Evolutionary conservation across 2,888 invertebrate genomes (phyloP).

Genomic region (Phyllotreta striolata): DNA sequence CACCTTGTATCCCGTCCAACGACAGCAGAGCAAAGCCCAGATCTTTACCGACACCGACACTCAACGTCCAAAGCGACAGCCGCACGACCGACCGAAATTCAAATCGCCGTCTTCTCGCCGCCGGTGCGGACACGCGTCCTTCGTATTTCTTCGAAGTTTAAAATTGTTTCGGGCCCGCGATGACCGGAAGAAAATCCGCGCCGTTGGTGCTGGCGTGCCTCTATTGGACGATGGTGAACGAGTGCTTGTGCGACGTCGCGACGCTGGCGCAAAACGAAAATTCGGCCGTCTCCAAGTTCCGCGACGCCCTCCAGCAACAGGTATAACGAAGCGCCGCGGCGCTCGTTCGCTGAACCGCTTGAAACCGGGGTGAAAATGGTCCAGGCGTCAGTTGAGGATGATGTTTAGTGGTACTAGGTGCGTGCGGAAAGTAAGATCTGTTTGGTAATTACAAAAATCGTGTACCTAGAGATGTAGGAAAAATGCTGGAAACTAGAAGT

Average conservation of each 20-base stretch:
- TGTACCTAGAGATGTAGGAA: no score
- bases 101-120: constrained; percentile 31
- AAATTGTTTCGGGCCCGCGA: constrained; percentile 1
- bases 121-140: constrained; percentile 19
- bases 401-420: no score
- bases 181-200: background rate
- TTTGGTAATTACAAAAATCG: no score
- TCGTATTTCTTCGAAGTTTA: constrained; percentile 4
- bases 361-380: background rate
- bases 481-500: no score
- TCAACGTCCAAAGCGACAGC: constrained; percentile 35
- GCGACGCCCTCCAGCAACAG: constrained; percentile 64
- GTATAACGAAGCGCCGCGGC: constrained; percentile 34
- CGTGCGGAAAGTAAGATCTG: no score
- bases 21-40: no score
- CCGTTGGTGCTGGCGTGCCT: constrained; percentile 6
- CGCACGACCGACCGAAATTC: constrained; percentile 34
- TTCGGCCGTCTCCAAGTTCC: constrained; percentile 51
- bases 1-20: constrained; percentile 16
- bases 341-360: background rate
- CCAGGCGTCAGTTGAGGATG: background rate
- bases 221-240: constrained; percentile 33
- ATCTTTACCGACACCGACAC: constrained; percentile 20
- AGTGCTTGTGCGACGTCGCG: constrained; percentile 31
- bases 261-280: constrained; percentile 37